phyloP scores from a whole-genome alignment of 2,888 invertebrate species.

The Ophion ventricosus region DNA sequence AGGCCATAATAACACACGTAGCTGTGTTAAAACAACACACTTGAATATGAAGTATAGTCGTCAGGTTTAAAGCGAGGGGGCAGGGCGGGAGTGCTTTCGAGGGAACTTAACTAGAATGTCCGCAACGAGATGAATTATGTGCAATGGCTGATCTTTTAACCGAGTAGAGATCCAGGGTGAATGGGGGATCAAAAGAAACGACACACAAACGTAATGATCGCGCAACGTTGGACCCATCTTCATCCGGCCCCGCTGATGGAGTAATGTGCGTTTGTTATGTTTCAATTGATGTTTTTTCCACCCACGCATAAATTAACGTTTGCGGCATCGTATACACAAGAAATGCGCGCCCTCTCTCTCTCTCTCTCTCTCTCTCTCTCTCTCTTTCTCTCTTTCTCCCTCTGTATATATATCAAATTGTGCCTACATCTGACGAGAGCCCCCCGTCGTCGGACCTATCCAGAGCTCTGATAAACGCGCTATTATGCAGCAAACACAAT shows the following conservation, averaged over 20 bases:
- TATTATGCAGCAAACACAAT: slow-evolving; percentile 45
- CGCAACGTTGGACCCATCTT: slow-evolving; percentile 72
- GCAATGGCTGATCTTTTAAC: slow-evolving; percentile 28
- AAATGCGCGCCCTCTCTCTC: not conserved
- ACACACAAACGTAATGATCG: slow-evolving; percentile 60
- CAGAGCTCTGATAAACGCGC: slow-evolving; percentile 19
- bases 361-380: no score
- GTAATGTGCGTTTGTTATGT: slow-evolving; percentile 82
- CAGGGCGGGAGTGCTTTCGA: slow-evolving; percentile 59
- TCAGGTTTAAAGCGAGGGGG: slow-evolving; percentile 1
- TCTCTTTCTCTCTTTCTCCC: not conserved
- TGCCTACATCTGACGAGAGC: slow-evolving; percentile 10
- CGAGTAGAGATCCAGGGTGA: slow-evolving; percentile 39
- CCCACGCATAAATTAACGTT: slow-evolving; percentile 74
- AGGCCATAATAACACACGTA: no score
- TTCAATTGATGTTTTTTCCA: slow-evolving; percentile 79
- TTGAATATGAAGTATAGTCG: no score
- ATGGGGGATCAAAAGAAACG: slow-evolving; percentile 76
- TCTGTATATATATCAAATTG: slow-evolving; percentile 18
- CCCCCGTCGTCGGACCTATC: slow-evolving; percentile 38
- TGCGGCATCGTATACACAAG: slow-evolving; percentile 50
- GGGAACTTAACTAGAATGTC: slow-evolving; percentile 70
- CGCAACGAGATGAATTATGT: slow-evolving; percentile 66
- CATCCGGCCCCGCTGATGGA: slow-evolving; percentile 80
- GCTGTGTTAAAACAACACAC: no score